phyloP scores from a whole-genome alignment of 2,797 vertebrate species.

The Florisuga fusca region DNA sequence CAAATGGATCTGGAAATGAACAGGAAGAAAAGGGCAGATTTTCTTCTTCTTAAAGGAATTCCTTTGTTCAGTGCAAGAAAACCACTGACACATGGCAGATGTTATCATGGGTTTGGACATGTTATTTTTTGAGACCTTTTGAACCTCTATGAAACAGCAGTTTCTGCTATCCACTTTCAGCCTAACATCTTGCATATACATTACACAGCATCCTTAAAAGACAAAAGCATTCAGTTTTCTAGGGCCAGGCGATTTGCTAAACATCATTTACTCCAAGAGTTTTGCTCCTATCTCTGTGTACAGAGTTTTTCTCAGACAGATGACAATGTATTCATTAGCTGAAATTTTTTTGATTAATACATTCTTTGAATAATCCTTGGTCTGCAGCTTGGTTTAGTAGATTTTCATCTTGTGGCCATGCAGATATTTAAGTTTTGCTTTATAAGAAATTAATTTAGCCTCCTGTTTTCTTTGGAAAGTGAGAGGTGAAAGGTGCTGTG shows the following conservation, averaged over 20 bases:
- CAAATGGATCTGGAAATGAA: not conserved
- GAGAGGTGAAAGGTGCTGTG: slow-evolving; percentile 33
- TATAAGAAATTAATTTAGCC: not conserved
- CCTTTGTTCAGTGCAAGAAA: not conserved
- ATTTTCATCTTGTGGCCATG: not conserved
- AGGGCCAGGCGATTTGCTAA: not conserved
- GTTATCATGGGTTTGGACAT: not conserved
- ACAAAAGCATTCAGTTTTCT: not conserved
- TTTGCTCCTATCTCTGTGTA: not conserved
- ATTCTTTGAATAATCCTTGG: not conserved
- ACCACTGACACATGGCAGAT: not conserved
- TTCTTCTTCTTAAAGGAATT: not conserved
- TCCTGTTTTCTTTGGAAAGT: not conserved
- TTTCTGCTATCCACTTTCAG: not conserved
- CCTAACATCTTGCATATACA: not conserved
- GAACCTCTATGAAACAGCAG: not conserved
- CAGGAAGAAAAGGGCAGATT: not conserved
- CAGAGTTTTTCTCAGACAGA: not conserved
- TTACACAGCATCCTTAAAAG: not conserved
- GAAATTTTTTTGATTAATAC: not conserved
- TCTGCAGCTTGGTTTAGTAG: not conserved
- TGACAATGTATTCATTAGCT: not conserved
- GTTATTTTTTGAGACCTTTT: not conserved
- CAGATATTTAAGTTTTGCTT: not conserved
- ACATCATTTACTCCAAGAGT: not conserved